These are phyloP conservation scores for Mycogona germanica DNA, from an alignment of 2,888 invertebrate species.

Conservation along the genomic window DNA sequence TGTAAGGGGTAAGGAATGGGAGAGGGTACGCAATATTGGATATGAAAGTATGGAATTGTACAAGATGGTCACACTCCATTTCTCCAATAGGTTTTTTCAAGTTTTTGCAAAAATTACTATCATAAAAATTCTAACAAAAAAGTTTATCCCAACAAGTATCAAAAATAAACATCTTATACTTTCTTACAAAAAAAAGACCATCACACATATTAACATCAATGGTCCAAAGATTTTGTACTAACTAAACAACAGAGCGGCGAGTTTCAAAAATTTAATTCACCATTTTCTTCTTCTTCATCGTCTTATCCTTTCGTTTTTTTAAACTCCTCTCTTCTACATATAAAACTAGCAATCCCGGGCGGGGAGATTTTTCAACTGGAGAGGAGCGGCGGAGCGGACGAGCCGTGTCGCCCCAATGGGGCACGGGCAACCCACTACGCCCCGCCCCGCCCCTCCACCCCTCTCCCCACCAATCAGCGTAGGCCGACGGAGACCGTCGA, in stretches of 20 bases:
- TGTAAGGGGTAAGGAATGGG: no score
- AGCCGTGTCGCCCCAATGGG: no score
- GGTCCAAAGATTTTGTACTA: conserved; percentile 25
- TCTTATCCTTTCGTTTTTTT: no score
- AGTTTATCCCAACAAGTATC: conserved; percentile 46
- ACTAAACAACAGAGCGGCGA: conserved; percentile 21
- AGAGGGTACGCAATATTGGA: not conserved
- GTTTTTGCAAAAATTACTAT: conserved; percentile 20
- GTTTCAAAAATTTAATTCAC: conserved; percentile 19
- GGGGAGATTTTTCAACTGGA: conserved; percentile 1
- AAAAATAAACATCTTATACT: conserved; percentile 48
- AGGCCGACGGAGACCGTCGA: no score
- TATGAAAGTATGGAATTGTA: conserved; percentile 3
- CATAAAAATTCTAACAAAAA: conserved; percentile 31
- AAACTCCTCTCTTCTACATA: conserved; percentile 16
- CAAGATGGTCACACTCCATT: conserved; percentile 6
- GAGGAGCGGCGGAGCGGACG: no score
- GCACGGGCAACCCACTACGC: no score
- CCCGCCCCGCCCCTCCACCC: conserved; percentile 8
- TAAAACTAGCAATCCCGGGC: conserved; percentile 14
- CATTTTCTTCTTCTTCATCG: no score
- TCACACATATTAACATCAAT: conserved; percentile 29
- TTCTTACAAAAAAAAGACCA: conserved; percentile 33
- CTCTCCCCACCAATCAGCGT: no score
- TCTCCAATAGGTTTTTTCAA: conserved; percentile 13